Evolutionary conservation across 1,140 invertebrate species (phyloP).

Genomic region (Drosophila parvula): DNA sequence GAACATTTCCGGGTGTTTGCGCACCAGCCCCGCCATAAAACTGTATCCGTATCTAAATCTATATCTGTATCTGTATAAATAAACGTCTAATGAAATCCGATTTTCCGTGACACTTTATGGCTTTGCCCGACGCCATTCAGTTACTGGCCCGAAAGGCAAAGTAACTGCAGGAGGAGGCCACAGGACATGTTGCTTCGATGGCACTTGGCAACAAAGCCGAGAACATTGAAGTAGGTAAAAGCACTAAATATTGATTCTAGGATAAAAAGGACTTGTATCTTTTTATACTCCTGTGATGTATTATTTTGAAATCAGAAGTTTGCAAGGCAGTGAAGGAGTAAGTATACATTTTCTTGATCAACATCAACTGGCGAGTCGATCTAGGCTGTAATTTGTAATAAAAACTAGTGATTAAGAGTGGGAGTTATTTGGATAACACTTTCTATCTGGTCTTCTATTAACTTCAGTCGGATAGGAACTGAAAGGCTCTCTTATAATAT

Average conservation of each 20-base stretch:
- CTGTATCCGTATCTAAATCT: conserved; percentile 13
- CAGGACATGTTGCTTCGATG: conserved; percentile 29
- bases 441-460: neutral
- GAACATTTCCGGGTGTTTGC: conserved; percentile 56
- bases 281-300: neutral
- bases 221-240: neutral
- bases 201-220: conserved; percentile 10
- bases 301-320: neutral
- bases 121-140: conserved; percentile 45
- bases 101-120: conserved; percentile 54
- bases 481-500: no score
- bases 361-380: neutral
- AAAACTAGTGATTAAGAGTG: neutral
- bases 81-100: conserved; percentile 35
- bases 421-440: neutral
- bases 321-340: no score
- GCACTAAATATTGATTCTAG: neutral
- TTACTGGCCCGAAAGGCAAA: conserved; percentile 38
- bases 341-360: neutral
- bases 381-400: neutral
- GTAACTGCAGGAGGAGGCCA: conserved; percentile 3
- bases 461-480: no score
- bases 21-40: conserved; percentile 12
- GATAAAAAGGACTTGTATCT: neutral
- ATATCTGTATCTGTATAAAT: conserved; percentile 24